Base-by-base conservation (phyloP, 2,888 invertebrate species). In the Caenorhabditis uteleia region DNA sequence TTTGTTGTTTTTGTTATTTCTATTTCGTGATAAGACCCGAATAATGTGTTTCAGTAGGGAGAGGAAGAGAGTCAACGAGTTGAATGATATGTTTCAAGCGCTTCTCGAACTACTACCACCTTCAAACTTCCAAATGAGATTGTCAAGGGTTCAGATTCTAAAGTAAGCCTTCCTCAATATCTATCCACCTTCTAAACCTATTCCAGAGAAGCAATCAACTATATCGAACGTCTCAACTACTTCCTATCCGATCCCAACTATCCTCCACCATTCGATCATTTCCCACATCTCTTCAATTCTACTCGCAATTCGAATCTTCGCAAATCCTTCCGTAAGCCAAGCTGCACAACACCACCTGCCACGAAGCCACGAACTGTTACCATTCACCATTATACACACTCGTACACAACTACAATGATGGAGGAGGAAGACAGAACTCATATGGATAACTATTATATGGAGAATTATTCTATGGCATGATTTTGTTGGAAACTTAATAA, bases 51-150 rank as follows among this genome's bases (percentile, higher is more conserved):
- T 12, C 29, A 53, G 53, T 7, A 44, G 53, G 23, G 53, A 53
- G 31, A 36, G 53, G 16, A 16, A 26, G 3, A 44, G 53, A 8
- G 39, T 53, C 2, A n/a, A 20, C 2, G 53, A 53, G 39, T 27
- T 53, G 53, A 53, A 53, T 29, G n/a, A 6, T 6, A 53, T 53
- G 53, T 53, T 45, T 45, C 27, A 53, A 6, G 53, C 29, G 23
- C 23, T 53, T 3, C 38, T 53, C 23, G 12, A 29, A 4, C 39
- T 53, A 4, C 53, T 53, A 10, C 53, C 53, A 12, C 53, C 53
- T 1, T 36, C 53, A 2, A 10, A 8, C 34, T 53, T 53, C 45
- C 44, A 27, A 38, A n/a, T 39, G 14, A 36, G 53, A n/a, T 39
- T 53, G 6, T 53, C 53, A 2, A 25, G 45, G 4, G 45, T 16